These are phyloP conservation scores for Musca vetustissima DNA, from an alignment of 1,140 invertebrate species.

Conservation along the genomic window DNA sequence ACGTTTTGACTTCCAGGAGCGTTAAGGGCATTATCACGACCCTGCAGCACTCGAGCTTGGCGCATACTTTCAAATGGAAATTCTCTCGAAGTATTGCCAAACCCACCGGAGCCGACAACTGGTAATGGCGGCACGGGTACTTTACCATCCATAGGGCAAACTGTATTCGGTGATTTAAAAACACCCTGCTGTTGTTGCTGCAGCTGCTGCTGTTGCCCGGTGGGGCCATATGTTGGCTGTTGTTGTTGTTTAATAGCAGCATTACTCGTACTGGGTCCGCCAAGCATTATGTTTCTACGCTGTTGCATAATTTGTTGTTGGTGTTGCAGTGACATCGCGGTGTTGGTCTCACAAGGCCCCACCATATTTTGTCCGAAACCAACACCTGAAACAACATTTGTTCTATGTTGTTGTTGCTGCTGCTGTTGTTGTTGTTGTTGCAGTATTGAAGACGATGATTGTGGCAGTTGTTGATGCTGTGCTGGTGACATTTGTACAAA, in stretches of 20 bases:
- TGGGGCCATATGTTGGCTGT: slow-evolving; percentile 25
- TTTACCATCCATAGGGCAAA: slow-evolving; percentile 76
- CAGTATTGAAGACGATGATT: slow-evolving; percentile 29
- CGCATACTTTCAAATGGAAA: slow-evolving; percentile 91
- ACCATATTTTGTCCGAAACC: not conserved
- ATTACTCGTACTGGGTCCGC: slow-evolving; percentile 35
- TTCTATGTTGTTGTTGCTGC: not conserved
- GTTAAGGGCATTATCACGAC: slow-evolving; percentile 52
- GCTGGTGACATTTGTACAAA: slow-evolving; percentile 37
- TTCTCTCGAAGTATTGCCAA: slow-evolving; percentile 56
- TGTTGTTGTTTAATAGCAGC: slow-evolving; percentile 33
- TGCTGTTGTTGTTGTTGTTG: slow-evolving; percentile 4
- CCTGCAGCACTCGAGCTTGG: slow-evolving; percentile 69
- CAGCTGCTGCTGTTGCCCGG: no score
- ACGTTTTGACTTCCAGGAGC: not conserved
- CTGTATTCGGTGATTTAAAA: slow-evolving; percentile 81
- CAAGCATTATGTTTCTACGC: slow-evolving; percentile 35
- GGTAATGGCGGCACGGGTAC: slow-evolving; percentile 60
- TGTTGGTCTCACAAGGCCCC: slow-evolving; percentile 26
- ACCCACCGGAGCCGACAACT: slow-evolving; percentile 38
- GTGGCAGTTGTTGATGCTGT: slow-evolving; percentile 31
- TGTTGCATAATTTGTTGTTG: slow-evolving; percentile 32
- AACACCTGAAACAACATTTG: slow-evolving; percentile 27
- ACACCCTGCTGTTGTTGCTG: slow-evolving; percentile 50
- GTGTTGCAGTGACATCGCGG: slow-evolving; percentile 44